Evolutionary conservation across 1,140 invertebrate species (phyloP).

Genomic region (Ptiloglossa arizonensis): DNA sequence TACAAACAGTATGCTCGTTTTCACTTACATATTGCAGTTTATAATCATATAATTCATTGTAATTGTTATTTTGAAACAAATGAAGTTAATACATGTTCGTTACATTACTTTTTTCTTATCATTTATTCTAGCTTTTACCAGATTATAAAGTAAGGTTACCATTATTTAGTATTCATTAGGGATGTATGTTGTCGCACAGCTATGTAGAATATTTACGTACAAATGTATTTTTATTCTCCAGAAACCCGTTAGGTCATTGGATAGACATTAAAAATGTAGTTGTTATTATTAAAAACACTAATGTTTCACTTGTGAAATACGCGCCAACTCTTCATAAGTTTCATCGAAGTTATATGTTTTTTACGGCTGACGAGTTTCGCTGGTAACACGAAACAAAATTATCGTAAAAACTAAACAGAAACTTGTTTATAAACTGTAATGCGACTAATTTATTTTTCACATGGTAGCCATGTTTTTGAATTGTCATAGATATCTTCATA

Average conservation of each 20-base stretch:
- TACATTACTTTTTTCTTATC: slow-evolving; percentile 6
- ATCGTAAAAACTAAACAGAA: slow-evolving; percentile 55
- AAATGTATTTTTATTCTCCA: slow-evolving; percentile 11
- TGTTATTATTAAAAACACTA: slow-evolving; percentile 25
- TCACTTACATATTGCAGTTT: neutral
- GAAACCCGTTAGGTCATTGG: slow-evolving; percentile 32
- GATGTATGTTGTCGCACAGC: slow-evolving; percentile 7
- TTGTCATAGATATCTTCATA: slow-evolving; percentile 57
- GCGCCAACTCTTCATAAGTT: slow-evolving; percentile 5
- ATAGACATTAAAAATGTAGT: slow-evolving; percentile 24
- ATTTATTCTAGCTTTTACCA: slow-evolving; percentile 14
- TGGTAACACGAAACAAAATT: slow-evolving; percentile 31
- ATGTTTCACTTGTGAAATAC: slow-evolving; percentile 26
- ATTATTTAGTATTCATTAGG: slow-evolving; percentile 25
- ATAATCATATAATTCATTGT: neutral
- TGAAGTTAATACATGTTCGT: neutral
- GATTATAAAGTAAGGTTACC: slow-evolving; percentile 39
- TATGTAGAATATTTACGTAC: neutral
- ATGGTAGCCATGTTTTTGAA: slow-evolving; percentile 69
- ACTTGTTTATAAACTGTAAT: slow-evolving; percentile 57
- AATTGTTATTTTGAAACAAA: neutral
- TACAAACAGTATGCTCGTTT: neutral
- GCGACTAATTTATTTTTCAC: slow-evolving; percentile 59
- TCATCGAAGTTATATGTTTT: slow-evolving; percentile 18
- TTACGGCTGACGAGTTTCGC: neutral